A percentile compares a stretch with the other conserved stretches of the same genome.
Evolutionary conservation across 2,888 invertebrate genomes (phyloP).

Genomic region (Adelphocoris suturalis): DNA sequence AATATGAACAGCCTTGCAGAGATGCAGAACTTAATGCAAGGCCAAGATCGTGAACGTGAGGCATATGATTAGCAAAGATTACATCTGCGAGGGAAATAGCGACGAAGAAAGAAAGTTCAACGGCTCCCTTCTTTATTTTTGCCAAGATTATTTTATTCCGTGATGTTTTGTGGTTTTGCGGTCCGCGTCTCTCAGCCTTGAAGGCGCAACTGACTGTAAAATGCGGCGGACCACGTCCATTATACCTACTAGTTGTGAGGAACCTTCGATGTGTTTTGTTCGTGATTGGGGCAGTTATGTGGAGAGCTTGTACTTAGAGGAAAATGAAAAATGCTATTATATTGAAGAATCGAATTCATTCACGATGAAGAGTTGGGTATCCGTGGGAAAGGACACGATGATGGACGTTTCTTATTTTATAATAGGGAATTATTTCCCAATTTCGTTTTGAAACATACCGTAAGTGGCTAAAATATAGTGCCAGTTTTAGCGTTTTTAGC

Average conservation of each 20-base stretch:
- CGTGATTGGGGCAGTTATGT: too few species aligned
- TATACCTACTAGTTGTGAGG: neutral
- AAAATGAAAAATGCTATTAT: too few species aligned
- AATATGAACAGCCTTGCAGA: too few species aligned
- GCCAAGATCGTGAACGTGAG: neutral
- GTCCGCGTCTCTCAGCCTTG: constrained; percentile 45
- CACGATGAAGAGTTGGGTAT: neutral
- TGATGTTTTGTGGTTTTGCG: constrained; percentile 61
- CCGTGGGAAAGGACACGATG: too few species aligned
- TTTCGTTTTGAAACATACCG: too few species aligned
- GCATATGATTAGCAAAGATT: too few species aligned
- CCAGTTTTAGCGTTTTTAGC: too few species aligned
- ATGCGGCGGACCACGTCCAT: constrained; percentile 1
- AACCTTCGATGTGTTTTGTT: neutral
- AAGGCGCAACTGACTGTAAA: constrained; percentile 48
- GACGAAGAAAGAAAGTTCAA: constrained; percentile 1
- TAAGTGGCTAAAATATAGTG: too few species aligned
- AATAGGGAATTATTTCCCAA: too few species aligned
- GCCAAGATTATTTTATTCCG: constrained; percentile 35
- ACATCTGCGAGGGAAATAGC: neutral
- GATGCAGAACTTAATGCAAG: too few species aligned
- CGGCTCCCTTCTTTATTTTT: neutral
- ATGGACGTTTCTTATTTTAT: too few species aligned
- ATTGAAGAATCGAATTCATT: neutral
- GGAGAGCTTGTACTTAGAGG: too few species aligned